Conservation (phyloP, 2,888 invertebrate genomes). For the Erpobdella octoculata region DNA sequence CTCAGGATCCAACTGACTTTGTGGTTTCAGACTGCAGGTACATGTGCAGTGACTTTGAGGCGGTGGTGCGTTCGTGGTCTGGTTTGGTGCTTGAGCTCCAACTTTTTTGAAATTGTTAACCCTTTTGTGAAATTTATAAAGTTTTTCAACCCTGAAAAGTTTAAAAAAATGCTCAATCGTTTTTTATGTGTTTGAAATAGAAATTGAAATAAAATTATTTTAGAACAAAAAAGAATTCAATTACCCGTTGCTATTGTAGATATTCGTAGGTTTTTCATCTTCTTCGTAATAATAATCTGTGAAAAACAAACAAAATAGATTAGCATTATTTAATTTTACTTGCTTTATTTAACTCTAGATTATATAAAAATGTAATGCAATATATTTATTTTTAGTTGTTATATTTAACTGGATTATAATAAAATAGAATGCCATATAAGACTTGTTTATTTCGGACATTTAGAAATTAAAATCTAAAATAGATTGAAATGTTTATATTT, state of each 20-base stretch:
- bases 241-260: neutral
- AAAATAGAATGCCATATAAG: too few species aligned
- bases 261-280: neutral
- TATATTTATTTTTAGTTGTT: neutral
- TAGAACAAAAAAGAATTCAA: too few species aligned
- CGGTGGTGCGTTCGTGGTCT: too few species aligned
- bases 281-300: neutral
- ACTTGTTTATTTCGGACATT: too few species aligned
- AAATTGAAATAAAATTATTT: too few species aligned
- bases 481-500: neutral
- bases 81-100: too few species aligned
- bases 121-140: neutral
- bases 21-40: neutral
- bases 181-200: too few species aligned
- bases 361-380: neutral
- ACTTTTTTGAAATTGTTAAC: neutral
- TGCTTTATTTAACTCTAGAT: neutral
- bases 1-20: neutral
- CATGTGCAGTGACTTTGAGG: constrained; percentile 5
- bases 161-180: too few species aligned
- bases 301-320: neutral
- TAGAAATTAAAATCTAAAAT: too few species aligned
- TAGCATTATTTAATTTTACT: neutral
- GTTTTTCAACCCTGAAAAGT: neutral
- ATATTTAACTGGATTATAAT: too few species aligned